phyloP scores from a whole-genome alignment of 2,797 vertebrate species.

The Leptodactylus fallax region DNA sequence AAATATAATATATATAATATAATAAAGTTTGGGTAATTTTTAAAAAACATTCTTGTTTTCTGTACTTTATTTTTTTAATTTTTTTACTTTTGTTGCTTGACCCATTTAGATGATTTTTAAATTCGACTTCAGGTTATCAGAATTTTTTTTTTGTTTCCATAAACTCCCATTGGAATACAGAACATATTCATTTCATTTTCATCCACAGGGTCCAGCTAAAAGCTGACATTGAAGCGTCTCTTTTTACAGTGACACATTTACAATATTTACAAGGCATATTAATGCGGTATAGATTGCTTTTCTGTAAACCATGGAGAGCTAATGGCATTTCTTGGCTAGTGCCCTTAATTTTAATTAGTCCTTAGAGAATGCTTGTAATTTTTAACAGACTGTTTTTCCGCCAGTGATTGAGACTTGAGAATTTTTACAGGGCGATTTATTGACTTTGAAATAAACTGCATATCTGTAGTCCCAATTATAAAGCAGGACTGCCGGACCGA shows the following conservation, averaged over 20 bases:
- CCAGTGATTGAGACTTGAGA: conserved; percentile 40
- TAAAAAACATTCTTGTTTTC: background rate
- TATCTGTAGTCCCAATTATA: conserved; percentile 17
- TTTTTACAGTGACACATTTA: conserved; percentile 44
- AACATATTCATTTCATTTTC: conserved; percentile 22
- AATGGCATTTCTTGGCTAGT: conserved; percentile 37
- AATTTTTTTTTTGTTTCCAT: background rate
- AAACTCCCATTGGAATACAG: background rate
- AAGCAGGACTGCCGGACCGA: background rate
- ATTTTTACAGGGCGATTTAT: conserved; percentile 39
- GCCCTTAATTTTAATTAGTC: conserved; percentile 49
- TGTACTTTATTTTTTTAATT: background rate
- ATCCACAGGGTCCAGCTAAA: conserved; percentile 4
- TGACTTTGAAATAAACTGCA: conserved; percentile 30
- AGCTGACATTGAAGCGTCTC: conserved; percentile 27
- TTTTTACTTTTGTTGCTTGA: background rate
- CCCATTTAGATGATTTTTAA: background rate
- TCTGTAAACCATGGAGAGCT: conserved; percentile 27
- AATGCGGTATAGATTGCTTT: conserved; percentile 4
- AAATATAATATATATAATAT: too few relatives aligned
- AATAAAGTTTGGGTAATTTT: background rate
- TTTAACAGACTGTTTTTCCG: conserved; percentile 46
- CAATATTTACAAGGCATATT: conserved; percentile 49
- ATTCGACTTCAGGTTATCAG: background rate
- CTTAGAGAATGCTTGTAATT: conserved; percentile 27